A percentile compares a stretch with the other conserved stretches of the same genome.
These are phyloP conservation scores for Cricetomys ansorgei DNA, from an alignment of 2,113 vertebrate species.

Conservation along the genomic window DNA sequence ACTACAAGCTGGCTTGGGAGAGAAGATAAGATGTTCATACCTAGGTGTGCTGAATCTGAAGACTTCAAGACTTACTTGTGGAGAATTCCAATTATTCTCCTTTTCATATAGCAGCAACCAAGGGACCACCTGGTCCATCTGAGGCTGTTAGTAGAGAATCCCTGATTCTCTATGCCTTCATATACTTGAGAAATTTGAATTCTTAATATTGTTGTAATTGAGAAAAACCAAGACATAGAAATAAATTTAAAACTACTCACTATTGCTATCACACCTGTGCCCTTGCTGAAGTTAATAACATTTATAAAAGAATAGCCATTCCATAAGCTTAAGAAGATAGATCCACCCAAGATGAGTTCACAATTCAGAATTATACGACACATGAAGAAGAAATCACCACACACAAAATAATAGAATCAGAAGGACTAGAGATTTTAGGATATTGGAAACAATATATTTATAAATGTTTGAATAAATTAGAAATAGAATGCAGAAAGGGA, in stretches of 20 bases:
- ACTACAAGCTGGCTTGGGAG: neutral
- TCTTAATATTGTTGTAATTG: conserved; percentile 36
- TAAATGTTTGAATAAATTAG: conserved; percentile 14
- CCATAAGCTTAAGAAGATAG: neutral
- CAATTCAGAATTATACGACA: neutral
- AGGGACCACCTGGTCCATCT: neutral
- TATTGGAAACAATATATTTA: neutral
- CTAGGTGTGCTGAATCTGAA: conserved; percentile 28
- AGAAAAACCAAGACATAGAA: conserved; percentile 8
- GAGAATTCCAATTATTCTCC: neutral
- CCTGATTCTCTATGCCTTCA: conserved; percentile 24
- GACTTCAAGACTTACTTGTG: neutral
- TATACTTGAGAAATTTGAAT: conserved; percentile 17
- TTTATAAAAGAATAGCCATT: neutral
- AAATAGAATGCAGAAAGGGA: neutral
- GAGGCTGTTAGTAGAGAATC: neutral
- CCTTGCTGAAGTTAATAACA: neutral
- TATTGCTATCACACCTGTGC: neutral
- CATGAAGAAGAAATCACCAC: neutral
- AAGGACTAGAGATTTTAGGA: neutral
- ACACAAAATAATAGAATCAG: neutral
- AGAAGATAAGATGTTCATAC: conserved; percentile 7
- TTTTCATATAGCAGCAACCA: neutral
- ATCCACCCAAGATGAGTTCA: neutral
- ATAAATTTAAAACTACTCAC: conserved; percentile 12